Percentiles rank a stretch among this genome's conserved stretches.
These are phyloP conservation scores for Tricholaema leucomelas DNA, from an alignment of 2,113 vertebrate genomes.

Conservation along the genomic window DNA sequence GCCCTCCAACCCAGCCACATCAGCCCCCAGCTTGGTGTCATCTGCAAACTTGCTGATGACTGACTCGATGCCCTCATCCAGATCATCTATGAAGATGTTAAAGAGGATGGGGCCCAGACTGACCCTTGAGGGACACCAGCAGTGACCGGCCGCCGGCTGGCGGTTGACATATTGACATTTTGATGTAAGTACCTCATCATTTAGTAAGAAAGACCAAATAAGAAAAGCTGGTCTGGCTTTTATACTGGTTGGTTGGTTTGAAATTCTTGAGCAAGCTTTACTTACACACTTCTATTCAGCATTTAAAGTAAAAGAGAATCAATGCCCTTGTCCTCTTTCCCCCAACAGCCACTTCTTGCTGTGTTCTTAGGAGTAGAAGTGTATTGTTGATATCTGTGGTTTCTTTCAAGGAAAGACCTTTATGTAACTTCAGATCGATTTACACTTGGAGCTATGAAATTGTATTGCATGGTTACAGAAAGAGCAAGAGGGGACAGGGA, in stretches of 20 bases:
- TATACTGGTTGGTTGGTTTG: neutral
- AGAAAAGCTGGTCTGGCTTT: neutral
- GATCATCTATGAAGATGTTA: too few species aligned
- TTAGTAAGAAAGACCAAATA: neutral
- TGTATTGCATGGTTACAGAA: neutral
- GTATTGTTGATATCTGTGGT: neutral
- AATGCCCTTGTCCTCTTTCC: neutral
- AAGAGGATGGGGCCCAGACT: too few species aligned
- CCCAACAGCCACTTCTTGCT: neutral
- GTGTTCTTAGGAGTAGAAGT: neutral
- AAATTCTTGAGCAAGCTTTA: neutral
- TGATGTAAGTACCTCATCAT: neutral
- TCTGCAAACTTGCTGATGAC: too few species aligned
- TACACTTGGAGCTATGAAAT: neutral
- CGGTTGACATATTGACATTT: neutral
- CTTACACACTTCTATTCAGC: neutral
- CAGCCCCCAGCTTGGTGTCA: too few species aligned
- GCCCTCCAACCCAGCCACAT: too few species aligned
- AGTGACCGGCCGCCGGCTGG: too few species aligned
- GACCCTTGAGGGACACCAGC: too few species aligned
- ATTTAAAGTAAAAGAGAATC: neutral
- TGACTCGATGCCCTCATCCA: too few species aligned
- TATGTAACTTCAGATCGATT: neutral
- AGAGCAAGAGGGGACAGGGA: neutral
- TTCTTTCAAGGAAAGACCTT: neutral